Evolutionary conservation across 2,113 vertebrate genomes (phyloP).

Genomic region (Eurypyga helias): DNA sequence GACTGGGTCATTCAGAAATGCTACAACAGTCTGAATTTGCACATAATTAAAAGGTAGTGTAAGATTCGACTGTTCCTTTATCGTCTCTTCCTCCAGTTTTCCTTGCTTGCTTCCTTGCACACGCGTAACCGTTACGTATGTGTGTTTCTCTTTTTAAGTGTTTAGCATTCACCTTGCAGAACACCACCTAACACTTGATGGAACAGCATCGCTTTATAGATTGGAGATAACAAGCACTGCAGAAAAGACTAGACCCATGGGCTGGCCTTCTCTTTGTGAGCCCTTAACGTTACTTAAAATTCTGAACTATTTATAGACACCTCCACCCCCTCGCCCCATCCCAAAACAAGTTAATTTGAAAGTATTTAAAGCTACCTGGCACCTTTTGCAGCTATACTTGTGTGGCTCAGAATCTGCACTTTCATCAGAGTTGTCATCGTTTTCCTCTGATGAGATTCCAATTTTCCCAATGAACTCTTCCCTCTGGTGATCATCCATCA

Average conservation of each 20-base stretch:
- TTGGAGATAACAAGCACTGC: not conserved
- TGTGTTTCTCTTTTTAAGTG: not conserved
- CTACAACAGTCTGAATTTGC: not conserved
- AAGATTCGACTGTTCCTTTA: not conserved
- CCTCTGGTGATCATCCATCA: conserved; percentile 96
- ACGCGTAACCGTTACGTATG: not conserved
- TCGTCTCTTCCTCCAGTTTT: not conserved
- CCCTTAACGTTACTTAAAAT: not conserved
- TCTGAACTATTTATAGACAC: not conserved
- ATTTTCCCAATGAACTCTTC: conserved; percentile 96
- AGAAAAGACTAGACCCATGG: not conserved
- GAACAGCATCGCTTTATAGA: not conserved
- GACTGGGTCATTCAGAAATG: not conserved
- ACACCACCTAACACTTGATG: not conserved
- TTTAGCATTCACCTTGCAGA: not conserved
- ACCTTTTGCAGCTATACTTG: conserved; percentile 99
- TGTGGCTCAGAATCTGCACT: conserved; percentile 91
- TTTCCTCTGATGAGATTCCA: conserved; percentile 92
- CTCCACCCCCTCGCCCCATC: not conserved
- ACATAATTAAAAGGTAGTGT: not conserved
- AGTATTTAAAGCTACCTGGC: conserved; percentile 86
- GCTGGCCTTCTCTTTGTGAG: not conserved
- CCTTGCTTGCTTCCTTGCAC: not conserved
- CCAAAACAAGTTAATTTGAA: conserved; percentile 46
- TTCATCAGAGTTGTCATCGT: conserved; percentile 87